phyloP scores from a whole-genome alignment of 2,888 invertebrate species.

The Tryphoninae sp. region DNA sequence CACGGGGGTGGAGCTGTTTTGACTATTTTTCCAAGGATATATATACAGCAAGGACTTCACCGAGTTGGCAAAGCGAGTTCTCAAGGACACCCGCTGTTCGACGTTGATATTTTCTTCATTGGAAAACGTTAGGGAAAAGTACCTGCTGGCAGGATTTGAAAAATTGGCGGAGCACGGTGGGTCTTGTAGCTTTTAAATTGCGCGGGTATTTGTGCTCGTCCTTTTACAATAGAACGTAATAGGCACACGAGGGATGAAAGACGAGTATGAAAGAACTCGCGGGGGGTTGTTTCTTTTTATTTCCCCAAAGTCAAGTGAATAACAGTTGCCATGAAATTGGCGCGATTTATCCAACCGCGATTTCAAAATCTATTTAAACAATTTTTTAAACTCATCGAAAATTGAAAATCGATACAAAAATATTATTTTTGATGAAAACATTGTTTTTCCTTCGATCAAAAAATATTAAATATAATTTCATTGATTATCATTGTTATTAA shows the following conservation, averaged over 20 bases:
- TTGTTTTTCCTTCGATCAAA: no score
- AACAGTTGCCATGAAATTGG: conserved; percentile 50
- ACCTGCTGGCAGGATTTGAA: conserved; percentile 56
- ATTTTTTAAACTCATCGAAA: no score
- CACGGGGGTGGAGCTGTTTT: conserved; percentile 75
- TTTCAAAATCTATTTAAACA: no score
- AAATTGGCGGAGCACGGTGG: conserved; percentile 61
- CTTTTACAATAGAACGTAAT: conserved; percentile 14
- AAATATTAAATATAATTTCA: background rate
- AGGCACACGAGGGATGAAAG: conserved; percentile 23
- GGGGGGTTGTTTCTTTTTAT: conserved; percentile 27
- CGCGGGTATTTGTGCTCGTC: conserved; percentile 1
- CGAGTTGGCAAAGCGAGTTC: conserved; percentile 33
- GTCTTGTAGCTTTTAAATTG: conserved; percentile 46
- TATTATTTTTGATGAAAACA: no score
- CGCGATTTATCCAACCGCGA: conserved; percentile 47
- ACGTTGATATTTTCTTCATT: conserved; percentile 43
- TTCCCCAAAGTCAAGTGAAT: conserved; percentile 34
- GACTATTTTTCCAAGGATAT: conserved; percentile 70
- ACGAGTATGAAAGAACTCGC: conserved; percentile 43
- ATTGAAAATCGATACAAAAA: no score
- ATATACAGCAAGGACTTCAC: conserved; percentile 35
- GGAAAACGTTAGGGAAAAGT: conserved; percentile 33
- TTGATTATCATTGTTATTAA: conserved; percentile 11
- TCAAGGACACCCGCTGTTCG: conserved; percentile 46